Evolutionary conservation across 2,113 vertebrate genomes (phyloP).

Genomic region (Urocitellus parryii): DNA sequence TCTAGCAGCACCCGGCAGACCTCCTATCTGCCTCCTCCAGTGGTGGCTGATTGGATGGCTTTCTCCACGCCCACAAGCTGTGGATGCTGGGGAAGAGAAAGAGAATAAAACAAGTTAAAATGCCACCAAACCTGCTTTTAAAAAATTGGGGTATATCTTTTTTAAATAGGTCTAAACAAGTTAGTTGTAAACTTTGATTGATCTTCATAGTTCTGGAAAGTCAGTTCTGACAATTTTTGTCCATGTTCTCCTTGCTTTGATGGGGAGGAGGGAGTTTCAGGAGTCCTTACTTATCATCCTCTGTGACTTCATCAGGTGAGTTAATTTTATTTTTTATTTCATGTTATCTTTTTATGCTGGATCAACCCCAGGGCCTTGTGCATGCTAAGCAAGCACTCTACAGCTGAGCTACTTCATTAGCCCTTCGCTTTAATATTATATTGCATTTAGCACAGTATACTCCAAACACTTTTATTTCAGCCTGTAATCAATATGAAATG

Average conservation of each 20-base stretch:
- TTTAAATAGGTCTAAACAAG: background rate
- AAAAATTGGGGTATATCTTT: background rate
- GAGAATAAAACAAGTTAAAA: background rate
- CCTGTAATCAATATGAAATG: background rate
- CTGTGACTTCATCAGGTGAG: background rate
- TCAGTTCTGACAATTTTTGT: background rate
- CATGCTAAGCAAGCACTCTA: background rate
- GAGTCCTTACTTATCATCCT: background rate
- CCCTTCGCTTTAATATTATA: background rate
- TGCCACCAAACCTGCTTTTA: background rate
- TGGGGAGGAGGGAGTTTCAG: background rate
- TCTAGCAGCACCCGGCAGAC: rapidly evolving
- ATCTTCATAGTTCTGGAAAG: background rate
- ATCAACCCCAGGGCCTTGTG: background rate
- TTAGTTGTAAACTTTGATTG: background rate
- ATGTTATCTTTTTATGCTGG: background rate
- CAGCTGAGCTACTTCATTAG: background rate
- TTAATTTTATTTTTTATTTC: background rate
- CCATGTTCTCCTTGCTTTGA: background rate
- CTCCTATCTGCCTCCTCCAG: background rate
- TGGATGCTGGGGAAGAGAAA: background rate
- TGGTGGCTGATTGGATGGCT: background rate
- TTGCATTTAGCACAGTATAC: background rate
- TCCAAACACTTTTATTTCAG: background rate
- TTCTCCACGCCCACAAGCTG: background rate